phyloP scores from a whole-genome alignment of 2,113 vertebrate genomes.

The Hemichromis elongatus region DNA sequence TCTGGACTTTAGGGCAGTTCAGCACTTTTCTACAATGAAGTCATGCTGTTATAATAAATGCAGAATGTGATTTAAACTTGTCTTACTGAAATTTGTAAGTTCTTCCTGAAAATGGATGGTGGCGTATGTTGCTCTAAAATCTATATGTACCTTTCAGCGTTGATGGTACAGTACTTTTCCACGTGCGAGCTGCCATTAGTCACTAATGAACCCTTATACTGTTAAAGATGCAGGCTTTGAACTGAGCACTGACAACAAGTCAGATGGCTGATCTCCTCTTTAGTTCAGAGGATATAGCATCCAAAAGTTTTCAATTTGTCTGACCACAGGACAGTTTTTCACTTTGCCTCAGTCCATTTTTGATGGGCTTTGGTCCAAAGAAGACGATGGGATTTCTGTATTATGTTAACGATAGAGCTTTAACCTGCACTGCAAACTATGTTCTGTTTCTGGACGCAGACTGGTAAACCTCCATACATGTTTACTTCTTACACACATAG shows the following conservation, averaged over 20 bases:
- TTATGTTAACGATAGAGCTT: not conserved
- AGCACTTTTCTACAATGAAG: not conserved
- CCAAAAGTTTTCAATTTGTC: not conserved
- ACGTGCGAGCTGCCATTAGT: not conserved
- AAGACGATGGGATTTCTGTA: not conserved
- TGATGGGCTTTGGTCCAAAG: not conserved
- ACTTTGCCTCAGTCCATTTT: not conserved
- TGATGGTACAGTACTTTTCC: not conserved
- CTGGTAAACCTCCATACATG: not conserved
- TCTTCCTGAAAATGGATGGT: not conserved
- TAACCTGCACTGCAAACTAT: not conserved
- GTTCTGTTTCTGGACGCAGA: not conserved
- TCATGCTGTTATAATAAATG: not conserved
- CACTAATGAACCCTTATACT: not conserved
- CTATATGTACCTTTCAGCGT: not conserved
- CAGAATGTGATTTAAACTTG: not conserved
- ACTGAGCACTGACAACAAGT: not conserved
- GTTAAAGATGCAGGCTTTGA: not conserved
- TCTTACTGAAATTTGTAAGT: not conserved
- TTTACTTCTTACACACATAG: not conserved
- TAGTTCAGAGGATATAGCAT: not conserved
- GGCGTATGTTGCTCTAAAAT: not conserved
- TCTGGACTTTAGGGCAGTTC: not conserved
- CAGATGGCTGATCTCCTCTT: not conserved
- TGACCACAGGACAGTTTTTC: not conserved